phyloP scores from a whole-genome alignment of 2,888 invertebrate species.

The Tetranychus truncatus region DNA sequence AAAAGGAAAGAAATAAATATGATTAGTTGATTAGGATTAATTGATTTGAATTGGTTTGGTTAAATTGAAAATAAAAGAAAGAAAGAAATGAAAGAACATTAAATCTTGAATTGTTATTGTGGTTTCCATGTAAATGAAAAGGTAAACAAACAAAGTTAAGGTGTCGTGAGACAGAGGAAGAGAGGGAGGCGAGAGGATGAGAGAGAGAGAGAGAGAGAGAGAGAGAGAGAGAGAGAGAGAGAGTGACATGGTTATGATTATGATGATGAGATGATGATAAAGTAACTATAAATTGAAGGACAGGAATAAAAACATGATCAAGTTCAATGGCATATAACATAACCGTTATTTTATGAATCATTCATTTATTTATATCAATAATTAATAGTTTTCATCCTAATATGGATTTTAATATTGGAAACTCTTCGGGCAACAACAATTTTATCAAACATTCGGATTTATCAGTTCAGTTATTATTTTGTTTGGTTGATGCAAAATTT shows the following conservation, averaged over 20 bases:
- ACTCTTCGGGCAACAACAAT: too few relatives aligned
- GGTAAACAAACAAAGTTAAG: background rate
- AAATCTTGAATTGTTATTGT: background rate
- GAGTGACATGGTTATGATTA: background rate
- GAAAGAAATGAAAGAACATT: background rate
- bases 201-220: background rate
- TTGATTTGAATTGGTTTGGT: background rate
- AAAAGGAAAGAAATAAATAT: background rate
- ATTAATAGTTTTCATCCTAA: too few relatives aligned
- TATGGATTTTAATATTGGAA: too few relatives aligned
- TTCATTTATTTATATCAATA: too few relatives aligned
- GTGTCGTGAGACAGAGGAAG: background rate
- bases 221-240: background rate
- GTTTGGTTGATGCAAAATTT: too few relatives aligned
- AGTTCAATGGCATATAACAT: background rate
- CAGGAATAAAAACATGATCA: background rate
- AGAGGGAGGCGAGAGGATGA: background rate
- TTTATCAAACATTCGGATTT: too few relatives aligned
- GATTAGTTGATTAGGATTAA: background rate
- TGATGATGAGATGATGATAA: background rate
- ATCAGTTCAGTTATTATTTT: too few relatives aligned
- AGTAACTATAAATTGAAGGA: background rate
- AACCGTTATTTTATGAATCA: background rate
- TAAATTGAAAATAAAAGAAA: background rate
- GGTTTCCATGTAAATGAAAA: background rate